A percentile compares a stretch with the other conserved stretches of the same genome.
Evolutionary conservation across 2,797 vertebrate genomes (phyloP).

Genomic region (Acestrorhynchus altus): DNA sequence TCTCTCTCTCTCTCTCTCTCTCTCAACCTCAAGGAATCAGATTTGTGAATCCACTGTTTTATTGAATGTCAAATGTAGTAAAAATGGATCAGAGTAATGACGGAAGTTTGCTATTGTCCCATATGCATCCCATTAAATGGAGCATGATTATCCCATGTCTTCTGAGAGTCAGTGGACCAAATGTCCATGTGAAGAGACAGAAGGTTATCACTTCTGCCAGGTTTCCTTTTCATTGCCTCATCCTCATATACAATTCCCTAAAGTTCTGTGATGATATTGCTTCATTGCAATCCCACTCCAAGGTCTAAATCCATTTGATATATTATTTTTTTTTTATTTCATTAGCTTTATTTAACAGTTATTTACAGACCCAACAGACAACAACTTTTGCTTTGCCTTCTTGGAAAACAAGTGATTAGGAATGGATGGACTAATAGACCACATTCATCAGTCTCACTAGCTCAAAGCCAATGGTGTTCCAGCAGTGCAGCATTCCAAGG

Average conservation of each 20-base stretch:
- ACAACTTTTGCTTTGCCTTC: not conserved
- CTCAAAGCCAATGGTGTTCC: not conserved
- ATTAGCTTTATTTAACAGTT: not conserved
- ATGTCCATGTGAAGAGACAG: constrained; percentile 15
- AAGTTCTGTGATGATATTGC: not conserved
- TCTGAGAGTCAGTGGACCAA: constrained; percentile 8
- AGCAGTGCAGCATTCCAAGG: not conserved
- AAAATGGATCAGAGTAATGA: not conserved
- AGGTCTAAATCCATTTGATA: not conserved
- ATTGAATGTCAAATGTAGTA: not conserved
- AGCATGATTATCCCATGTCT: not conserved
- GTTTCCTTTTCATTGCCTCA: constrained; percentile 6
- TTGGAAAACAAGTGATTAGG: not conserved
- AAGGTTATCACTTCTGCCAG: constrained; percentile 16
- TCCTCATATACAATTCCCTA: not conserved
- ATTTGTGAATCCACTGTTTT: not conserved
- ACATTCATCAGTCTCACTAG: constrained; percentile 1
- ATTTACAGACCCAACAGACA: not conserved
- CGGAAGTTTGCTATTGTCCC: not conserved
- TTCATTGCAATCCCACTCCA: not conserved
- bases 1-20: not conserved
- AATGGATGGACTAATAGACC: not conserved
- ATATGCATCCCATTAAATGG: constrained; percentile 3
- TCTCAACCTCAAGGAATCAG: not conserved
- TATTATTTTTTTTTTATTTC: not conserved